Evolutionary conservation across 1,140 invertebrate genomes (phyloP), one percentile per base, ranked within the genome.

Genomic region (Bombus sibiricus): DNA sequence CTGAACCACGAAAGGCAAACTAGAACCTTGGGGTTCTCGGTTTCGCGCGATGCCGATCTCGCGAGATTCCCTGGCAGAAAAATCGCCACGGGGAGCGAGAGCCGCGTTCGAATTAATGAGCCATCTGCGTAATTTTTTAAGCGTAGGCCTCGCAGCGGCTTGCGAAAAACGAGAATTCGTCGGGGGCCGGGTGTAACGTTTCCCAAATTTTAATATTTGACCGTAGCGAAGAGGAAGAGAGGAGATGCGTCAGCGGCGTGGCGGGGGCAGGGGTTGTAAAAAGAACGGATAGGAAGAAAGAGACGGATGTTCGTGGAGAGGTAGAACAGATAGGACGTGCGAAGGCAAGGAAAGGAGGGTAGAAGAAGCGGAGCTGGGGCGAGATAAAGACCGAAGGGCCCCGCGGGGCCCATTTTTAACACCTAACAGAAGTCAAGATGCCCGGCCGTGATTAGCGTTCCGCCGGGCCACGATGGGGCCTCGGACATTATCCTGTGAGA

Each of bases 371-470:
- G 59, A 87, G 87, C 59, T 69, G 78, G 77, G 80, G 86, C 82
- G 90, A 92, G 92, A 94, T 92, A 92, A 91, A 90, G 89, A 89
- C 83, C 87, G 88, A 88, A 89, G 89, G 88, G 88, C 89, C 89
- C 90, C 90, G 90, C 89, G 92, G 85, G 89, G 87, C 86, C 85
- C 92, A 94, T 94, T 94, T 93, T 93, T 93, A 93, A 94, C 92
- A 93, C 91, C 92, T 92, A 91, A 93, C 92, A 93, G 93, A 92
- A 94, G 93, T 94, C 93, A 90, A 93, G 92, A 94, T 94, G 91
- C 87, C 80, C 80, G 88, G 57, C 75, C 88, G 86, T 92, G 93
- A 93, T 93, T 94, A 91, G 87, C 83, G 71, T 75, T 89, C 81
- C 86, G 66, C 80, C 76, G 76, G 57, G 88, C 73, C 72, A 80